Evolutionary conservation across 2,888 invertebrate species (phyloP), one percentile per base, ranked within the genome.

Genomic region (Cerceris ruficornis): DNA sequence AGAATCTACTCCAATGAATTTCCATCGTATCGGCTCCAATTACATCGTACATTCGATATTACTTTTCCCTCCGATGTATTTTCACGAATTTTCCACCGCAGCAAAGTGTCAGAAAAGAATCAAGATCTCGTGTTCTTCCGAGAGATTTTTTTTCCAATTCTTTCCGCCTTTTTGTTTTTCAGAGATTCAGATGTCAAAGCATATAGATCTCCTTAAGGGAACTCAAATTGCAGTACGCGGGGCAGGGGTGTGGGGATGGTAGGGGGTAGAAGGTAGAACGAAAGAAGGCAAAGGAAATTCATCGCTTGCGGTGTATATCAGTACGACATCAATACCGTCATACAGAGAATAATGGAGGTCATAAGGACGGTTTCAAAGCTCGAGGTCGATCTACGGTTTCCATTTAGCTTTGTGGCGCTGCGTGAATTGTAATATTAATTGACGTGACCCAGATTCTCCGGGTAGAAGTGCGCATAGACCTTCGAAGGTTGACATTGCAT

Each of bases 361-460:
- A 42, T 42, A 64, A 68, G 46, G 67, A 54, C 54, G 50, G 43
- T 9, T 49, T 49, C 43, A 41, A 65, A 28, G 15, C 49, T 6
- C 49, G 1, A 9, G 49, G 64, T 46, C 77, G 77, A 76, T 77
- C 69, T 69, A 77, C 69, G 43, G 77, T 62, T 61, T 52, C 69
- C 54, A 49, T 66, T 69, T 49, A 66, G 61, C 57, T 66, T 55
- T 39, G 62, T 7, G 67, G 58, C 46, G 14, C 55, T 50, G 39
- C 54, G 28, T 28, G 55, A 61, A 57, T 75, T 77, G 59, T 55
- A 77, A 75, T 77, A 75, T 77, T 77, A 77, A 77, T 77, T 66
- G 75, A 59, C 50, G 17, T 65, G 75, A 73, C 69, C 75, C 65
- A 69, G 42, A 65, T 77, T 77, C 65, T 57, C 64, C 62, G 75